Percentiles rank a stretch among this genome's conserved stretches.
Conservation (phyloP, 2,797 vertebrate species). For the Emys orbicularis region DNA sequence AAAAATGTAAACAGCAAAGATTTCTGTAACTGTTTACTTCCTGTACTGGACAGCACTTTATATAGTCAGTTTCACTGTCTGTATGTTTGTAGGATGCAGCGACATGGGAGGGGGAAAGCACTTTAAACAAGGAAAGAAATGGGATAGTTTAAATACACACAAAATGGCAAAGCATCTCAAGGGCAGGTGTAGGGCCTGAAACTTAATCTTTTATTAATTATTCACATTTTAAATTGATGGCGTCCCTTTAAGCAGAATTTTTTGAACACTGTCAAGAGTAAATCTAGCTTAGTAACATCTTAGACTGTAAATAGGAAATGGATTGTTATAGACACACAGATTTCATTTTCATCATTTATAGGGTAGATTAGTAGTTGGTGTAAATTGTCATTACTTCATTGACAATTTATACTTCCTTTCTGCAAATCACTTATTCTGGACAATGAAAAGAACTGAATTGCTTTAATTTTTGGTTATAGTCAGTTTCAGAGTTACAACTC, state of each 20-base stretch:
- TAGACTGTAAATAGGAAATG: not conserved
- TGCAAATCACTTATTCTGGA: not conserved
- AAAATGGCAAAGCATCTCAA: fast-evolving
- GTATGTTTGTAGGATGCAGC: not conserved
- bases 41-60: not conserved
- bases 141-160: not conserved
- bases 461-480: not conserved
- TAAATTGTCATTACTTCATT: not conserved
- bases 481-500: not conserved
- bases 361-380: not conserved
- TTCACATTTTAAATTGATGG: not conserved
- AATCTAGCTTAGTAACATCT: not conserved
- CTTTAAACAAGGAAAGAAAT: not conserved
- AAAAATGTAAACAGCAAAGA: not conserved
- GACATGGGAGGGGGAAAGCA: not conserved
- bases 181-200: fast-evolving
- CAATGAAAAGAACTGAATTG: not conserved
- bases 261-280: not conserved
- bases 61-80: not conserved
- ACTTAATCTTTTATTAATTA: not conserved
- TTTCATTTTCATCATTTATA: not conserved
- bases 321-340: not conserved
- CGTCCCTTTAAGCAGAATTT: not conserved
- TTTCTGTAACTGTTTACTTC: not conserved
- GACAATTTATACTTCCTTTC: not conserved